phyloP scores from a whole-genome alignment of 2,797 vertebrate genomes.

The Sphenopsis melanotis region DNA sequence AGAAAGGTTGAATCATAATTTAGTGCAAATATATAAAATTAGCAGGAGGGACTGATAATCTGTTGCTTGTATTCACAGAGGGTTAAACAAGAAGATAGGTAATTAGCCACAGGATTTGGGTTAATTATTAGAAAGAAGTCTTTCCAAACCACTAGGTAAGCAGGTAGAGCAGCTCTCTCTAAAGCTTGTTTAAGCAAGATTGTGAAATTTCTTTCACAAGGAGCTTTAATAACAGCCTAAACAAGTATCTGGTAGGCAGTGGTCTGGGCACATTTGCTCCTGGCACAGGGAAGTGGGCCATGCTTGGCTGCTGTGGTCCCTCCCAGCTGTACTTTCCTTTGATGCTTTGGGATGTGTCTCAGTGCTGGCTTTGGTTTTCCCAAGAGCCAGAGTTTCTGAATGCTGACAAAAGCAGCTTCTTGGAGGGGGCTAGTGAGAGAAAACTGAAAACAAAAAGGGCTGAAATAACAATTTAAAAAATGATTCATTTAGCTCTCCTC shows the following conservation, averaged over 20 bases:
- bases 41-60: background rate
- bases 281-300: background rate
- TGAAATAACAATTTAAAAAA: background rate
- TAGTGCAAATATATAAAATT: background rate
- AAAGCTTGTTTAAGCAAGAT: conserved; percentile 43
- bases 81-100: conserved; percentile 35
- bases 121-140: conserved; percentile 55
- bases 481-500: background rate
- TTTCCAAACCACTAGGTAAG: conserved; percentile 59
- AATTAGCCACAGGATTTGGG: conserved; percentile 33
- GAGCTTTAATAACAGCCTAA: conserved; percentile 39
- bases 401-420: conserved; percentile 58
- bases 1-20: background rate
- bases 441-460: background rate
- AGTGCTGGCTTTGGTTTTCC: conserved; percentile 25
- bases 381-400: conserved; percentile 46
- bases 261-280: background rate
- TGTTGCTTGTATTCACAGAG: conserved; percentile 5
- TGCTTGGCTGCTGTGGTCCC: background rate
- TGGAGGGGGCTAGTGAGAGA: conserved; percentile 11
- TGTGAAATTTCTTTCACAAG: conserved; percentile 48
- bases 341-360: conserved; percentile 57
- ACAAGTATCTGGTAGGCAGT: conserved; percentile 6
- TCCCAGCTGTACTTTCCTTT: conserved; percentile 51
- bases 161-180: conserved; percentile 45